Evolutionary conservation across 2,797 vertebrate genomes (phyloP), one percentile per base, ranked within the genome.

Genomic region (Salarias fasciatus): DNA sequence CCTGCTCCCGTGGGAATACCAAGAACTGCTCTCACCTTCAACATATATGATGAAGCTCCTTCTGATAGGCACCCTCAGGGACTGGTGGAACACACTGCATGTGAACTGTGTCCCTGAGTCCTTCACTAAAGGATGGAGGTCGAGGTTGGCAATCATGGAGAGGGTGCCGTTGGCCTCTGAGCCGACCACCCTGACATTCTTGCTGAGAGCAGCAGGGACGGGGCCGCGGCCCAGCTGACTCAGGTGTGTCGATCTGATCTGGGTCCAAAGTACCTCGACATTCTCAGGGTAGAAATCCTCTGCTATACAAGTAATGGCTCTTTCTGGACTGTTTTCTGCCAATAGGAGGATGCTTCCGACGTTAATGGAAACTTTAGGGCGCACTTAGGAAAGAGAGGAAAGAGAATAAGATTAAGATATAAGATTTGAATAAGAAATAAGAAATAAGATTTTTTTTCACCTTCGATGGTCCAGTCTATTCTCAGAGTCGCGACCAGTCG

Each of bases 261-360:
- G 12, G 51, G 79, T 13, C 94, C 93, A 94, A 33, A 71, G 77
- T 0, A 92, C 90, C 5, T 81, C 83, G 50, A 92, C 93, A 6
- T 93, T 91, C 30, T 93, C 80, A 0, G 94, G 95, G 80, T 91
- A 94, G 80, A 91, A 94, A 11, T 48, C 53, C 6, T 77, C 82
- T 0, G 82, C 86, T 0, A 81, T 63, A 48, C 94, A 95, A 2
- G 18, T 24, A 3, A 24, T 24, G 2, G 18, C 24, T 24, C 18
- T 3, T 24, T 24, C 24, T 24, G 18, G 18, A 86, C 5, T 48
- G 94, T 66, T 79, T 91, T 94, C 60, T 87, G 81, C 24, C 68
- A 95, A 64, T 0, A 56, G 51, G 3, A 94, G 57, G 2, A 37
- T 18, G 0, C 87, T 11, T 36, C 50, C 80, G 0, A 86, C 48